phyloP scores from a whole-genome alignment of 1,140 invertebrate species.

The Drosophila prosaltans region DNA sequence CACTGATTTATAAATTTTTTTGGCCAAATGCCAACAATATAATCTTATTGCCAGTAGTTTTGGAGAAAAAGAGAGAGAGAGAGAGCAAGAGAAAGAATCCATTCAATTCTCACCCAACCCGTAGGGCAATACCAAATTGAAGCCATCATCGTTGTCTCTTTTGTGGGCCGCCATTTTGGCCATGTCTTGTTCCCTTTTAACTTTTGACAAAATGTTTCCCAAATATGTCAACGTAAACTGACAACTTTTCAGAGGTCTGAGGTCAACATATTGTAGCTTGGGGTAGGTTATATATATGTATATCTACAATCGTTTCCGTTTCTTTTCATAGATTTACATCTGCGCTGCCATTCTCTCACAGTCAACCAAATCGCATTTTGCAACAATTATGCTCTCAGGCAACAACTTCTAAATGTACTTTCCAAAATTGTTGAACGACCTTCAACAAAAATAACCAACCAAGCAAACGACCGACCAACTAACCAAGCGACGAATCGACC shows the following conservation, averaged over 20 bases:
- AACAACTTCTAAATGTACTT: conserved; percentile 74
- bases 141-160: conserved; percentile 4
- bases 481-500: conserved; percentile 44
- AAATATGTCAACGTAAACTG: conserved; percentile 11
- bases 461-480: conserved; percentile 32
- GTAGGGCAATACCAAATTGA: background rate
- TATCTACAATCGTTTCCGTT: conserved; percentile 2
- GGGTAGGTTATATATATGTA: background rate
- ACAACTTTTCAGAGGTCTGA: conserved; percentile 13
- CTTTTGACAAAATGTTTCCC: conserved; percentile 7
- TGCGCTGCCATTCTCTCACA: conserved; percentile 19
- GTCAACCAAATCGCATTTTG: conserved; percentile 56
- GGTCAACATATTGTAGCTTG: conserved; percentile 6
- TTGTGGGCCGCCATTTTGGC: conserved; percentile 4
- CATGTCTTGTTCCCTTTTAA: background rate
- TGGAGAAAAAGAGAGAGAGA: background rate
- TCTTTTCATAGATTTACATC: conserved; percentile 8
- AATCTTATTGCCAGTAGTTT: conserved; percentile 73
- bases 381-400: conserved; percentile 68
- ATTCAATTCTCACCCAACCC: conserved; percentile 5
- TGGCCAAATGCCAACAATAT: conserved; percentile 73
- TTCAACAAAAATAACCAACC: conserved; percentile 52
- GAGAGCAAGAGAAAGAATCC: background rate
- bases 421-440: conserved; percentile 73
- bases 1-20: conserved; percentile 76